Conservation (phyloP, 92 coral and sea anemone species). For the Epizoanthus scotinus region DNA sequence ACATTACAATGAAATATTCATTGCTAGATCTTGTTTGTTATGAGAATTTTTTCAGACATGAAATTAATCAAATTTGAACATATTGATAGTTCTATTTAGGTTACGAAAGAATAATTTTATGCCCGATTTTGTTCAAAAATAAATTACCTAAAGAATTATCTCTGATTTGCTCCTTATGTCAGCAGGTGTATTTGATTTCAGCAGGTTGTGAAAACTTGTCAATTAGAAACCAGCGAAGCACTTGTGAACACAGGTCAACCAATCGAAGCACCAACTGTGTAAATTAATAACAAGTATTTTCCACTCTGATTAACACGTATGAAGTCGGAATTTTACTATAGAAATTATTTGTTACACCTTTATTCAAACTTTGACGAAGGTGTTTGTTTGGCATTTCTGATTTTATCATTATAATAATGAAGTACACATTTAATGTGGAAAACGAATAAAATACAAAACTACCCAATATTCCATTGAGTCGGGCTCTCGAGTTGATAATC, state of each 20-base stretch:
- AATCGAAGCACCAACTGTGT: slow-evolving; percentile 11
- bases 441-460: no score
- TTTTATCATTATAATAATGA: not conserved
- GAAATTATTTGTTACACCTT: not conserved
- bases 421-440: no score
- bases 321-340: not conserved
- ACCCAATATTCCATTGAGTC: no score
- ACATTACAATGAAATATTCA: no score
- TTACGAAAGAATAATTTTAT: not conserved
- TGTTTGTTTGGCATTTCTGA: not conserved
- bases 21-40: not conserved
- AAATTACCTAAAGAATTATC: not conserved
- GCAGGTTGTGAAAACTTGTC: slow-evolving; percentile 37
- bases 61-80: not conserved
- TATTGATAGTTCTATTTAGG: not conserved
- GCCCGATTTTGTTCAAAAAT: not conserved
- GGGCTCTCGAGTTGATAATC: not conserved
- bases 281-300: slow-evolving; percentile 31
- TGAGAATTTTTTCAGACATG: not conserved
- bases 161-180: not conserved
- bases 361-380: not conserved
- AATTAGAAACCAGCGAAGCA: slow-evolving; percentile 1
- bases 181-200: not conserved
- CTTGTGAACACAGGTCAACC: slow-evolving; percentile 36
- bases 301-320: slow-evolving; percentile 20